Evolutionary conservation across 2,797 vertebrate genomes (phyloP).

Genomic region (Orientallactaga sibirica): DNA sequence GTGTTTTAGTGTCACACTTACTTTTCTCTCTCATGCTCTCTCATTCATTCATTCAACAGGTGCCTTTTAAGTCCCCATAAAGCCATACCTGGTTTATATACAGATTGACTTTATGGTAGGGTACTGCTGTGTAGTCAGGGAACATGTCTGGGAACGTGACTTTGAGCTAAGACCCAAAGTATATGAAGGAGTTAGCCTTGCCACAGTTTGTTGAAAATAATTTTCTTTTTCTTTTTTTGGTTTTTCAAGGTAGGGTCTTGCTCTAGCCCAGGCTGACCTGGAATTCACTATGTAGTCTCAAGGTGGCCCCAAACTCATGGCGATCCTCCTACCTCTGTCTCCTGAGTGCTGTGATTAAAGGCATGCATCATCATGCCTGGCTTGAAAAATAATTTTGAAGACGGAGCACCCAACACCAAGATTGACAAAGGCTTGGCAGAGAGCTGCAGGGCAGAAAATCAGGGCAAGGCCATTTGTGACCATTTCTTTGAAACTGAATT

Average conservation of each 20-base stretch:
- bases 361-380: no score
- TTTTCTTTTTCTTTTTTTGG: neutral
- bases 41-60: neutral
- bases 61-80: neutral
- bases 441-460: neutral
- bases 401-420: neutral
- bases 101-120: neutral
- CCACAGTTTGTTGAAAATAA: neutral
- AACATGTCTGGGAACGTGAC: constrained; percentile 7
- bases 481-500: neutral
- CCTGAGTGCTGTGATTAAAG: no score
- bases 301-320: no score
- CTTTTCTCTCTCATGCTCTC: neutral
- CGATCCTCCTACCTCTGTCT: no score
- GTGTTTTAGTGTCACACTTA: neutral
- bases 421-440: neutral
- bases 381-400: neutral
- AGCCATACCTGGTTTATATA: neutral
- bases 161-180: neutral
- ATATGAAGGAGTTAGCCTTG: neutral
- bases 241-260: no score
- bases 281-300: no score
- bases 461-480: neutral
- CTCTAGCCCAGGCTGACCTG: no score
- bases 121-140: neutral